Evolutionary conservation across 2,888 invertebrate species (phyloP).

Genomic region (Pyrrhia umbra): DNA sequence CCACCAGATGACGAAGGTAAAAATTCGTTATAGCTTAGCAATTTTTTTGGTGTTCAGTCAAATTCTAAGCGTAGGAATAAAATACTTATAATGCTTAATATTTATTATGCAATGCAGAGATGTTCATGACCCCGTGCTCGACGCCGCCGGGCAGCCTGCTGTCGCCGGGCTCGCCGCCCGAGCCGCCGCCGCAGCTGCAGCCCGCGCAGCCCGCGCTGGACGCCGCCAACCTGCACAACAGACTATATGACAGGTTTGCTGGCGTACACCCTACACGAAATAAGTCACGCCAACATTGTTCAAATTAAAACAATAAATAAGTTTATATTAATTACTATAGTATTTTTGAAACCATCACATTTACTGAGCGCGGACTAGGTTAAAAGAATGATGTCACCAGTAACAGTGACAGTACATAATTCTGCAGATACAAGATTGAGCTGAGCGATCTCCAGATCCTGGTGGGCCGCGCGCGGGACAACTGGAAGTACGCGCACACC

Average conservation of each 20-base stretch:
- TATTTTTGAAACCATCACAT: no score
- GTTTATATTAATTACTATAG: no score
- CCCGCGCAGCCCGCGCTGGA: constrained; percentile 66
- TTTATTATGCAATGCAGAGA: constrained; percentile 80
- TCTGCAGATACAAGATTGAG: constrained; percentile 93
- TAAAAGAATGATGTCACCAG: no score
- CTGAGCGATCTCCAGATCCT: constrained; percentile 96
- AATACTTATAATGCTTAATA: background rate
- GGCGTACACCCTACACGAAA: no score
- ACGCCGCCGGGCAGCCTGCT: constrained; percentile 95
- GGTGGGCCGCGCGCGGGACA: constrained; percentile 96
- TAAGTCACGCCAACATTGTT: no score
- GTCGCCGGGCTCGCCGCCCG: constrained; percentile 88
- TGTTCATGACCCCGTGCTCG: constrained; percentile 96
- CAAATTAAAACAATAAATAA: no score
- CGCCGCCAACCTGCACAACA: constrained; percentile 75
- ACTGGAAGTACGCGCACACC: constrained; percentile 96
- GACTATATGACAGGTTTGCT: constrained; percentile 79
- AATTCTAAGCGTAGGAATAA: background rate
- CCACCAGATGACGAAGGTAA: constrained; percentile 75
- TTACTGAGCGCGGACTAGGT: no score
- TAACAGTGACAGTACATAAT: no score
- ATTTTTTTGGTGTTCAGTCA: background rate
- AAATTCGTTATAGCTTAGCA: no score
- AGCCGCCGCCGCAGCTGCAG: constrained; percentile 58